Evolutionary conservation across 2,888 invertebrate genomes (phyloP), one percentile per base, ranked within the genome.

Genomic region (Girardia tigrina): DNA sequence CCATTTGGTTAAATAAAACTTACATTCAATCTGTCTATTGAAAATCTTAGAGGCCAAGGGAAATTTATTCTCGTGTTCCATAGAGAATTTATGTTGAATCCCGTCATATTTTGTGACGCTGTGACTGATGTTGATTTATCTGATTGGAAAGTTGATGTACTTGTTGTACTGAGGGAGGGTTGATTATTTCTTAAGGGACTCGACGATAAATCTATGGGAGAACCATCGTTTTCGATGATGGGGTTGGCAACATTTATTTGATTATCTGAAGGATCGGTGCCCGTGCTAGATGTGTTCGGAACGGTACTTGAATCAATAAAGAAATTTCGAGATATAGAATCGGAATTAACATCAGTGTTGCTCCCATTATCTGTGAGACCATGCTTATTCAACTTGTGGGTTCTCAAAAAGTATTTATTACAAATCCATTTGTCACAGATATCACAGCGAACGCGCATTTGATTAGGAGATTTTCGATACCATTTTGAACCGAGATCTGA

Each of bases 341-440:
- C 56, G n/a, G 56, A 56, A 56, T 56, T 56, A 2, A 56, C 56
- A n/a, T 56, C 56, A 8, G 56, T 56, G 23, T 56, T 56, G 56
- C 56, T 56, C 6, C 56, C 56, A 16, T 56, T 56, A 56, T 56
- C 56, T 2, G 56, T 56, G 6, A 56, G 23, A 4, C 74, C 74
- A 42, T 76, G 76, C 28, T 56, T 75, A n/a, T 76, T 76, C 26
- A 76, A 28, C 36, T 76, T 76, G 28, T 76, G 76, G 20, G 76
- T 76, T 56, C 76, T 70, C 12, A 76, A 69, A 26, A 76, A 76
- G 42, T 76, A 76, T 42, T 76, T 76, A 75, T 76, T 76, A 42
- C 76, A 76, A 16, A 76, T 28, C 75, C 70, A 42, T 70, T 76
- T 76, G 23, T 76, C 56, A 29, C 76, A 76, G 28, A 76, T 77